A percentile compares a stretch with the other conserved stretches of the same genome.
Conservation (phyloP, 30 jellyfish, hydroid and myxozoan genomes). For the Hydractinia echinata region DNA sequence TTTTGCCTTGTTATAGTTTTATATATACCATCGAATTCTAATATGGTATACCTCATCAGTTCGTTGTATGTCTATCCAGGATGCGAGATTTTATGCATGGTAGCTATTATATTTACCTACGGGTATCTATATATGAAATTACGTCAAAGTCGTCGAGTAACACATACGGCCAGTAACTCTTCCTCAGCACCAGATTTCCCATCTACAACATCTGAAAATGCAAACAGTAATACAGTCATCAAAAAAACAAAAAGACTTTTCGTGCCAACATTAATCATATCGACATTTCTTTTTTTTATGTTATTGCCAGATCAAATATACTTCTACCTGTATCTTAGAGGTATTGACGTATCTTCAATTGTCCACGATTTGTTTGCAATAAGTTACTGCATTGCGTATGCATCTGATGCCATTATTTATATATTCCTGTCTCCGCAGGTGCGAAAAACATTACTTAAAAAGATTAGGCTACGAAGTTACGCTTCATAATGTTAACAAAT, state of each 20-base stretch:
- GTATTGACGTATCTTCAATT: background rate
- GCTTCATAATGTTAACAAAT: too few relatives aligned
- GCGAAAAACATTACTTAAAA: background rate
- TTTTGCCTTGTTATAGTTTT: background rate
- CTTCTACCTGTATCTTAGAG: background rate
- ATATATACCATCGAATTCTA: background rate
- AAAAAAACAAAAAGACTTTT: background rate
- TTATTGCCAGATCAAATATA: constrained; percentile 5
- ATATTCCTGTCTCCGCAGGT: background rate
- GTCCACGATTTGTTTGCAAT: background rate
- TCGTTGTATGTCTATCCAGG: constrained; percentile 4
- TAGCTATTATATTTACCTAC: background rate
- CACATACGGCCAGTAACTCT: too few relatives aligned
- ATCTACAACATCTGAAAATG: background rate
- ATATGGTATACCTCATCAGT: background rate
- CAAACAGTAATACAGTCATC: too few relatives aligned
- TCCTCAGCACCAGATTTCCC: background rate
- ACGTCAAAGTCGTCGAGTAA: background rate
- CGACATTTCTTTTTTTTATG: background rate
- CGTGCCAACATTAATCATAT: constrained; percentile 8
- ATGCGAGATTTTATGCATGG: background rate
- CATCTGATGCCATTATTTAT: background rate
- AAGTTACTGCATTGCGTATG: constrained; percentile 8
- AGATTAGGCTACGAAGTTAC: too few relatives aligned
- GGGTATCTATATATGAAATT: background rate